These are phyloP conservation scores for Coturnix japonica DNA, from an alignment of 2,113 vertebrate species.

Conservation along the genomic window DNA sequence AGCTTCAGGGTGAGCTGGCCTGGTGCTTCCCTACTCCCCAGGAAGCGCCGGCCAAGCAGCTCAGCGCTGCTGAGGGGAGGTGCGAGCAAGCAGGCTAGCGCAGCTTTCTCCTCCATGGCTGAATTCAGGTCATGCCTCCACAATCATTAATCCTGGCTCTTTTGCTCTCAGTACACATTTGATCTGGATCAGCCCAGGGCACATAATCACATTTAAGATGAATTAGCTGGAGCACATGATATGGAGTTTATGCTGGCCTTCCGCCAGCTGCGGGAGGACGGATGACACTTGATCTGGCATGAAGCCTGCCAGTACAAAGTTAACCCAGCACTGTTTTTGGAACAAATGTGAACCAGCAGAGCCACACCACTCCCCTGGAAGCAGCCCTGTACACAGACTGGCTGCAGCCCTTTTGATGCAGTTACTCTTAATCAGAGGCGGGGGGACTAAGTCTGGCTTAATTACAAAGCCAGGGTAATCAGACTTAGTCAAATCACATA, in stretches of 20 bases:
- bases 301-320: slow-evolving; percentile 57
- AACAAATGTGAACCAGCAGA: background rate
- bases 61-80: background rate
- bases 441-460: background rate
- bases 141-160: slow-evolving; percentile 58
- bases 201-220: slow-evolving; percentile 71
- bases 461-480: slow-evolving; percentile 13
- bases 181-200: slow-evolving; percentile 67
- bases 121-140: slow-evolving; percentile 44
- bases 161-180: slow-evolving; percentile 55
- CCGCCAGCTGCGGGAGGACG: slow-evolving; percentile 14
- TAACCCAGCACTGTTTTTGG: slow-evolving; percentile 35
- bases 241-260: slow-evolving; percentile 47
- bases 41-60: background rate
- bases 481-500: slow-evolving; percentile 42
- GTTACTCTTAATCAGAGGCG: slow-evolving; percentile 3
- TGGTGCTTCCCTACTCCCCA: background rate
- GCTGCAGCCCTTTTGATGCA: background rate
- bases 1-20: background rate
- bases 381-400: background rate
- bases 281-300: background rate
- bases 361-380: slow-evolving; percentile 26
- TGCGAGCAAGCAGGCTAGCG: background rate
- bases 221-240: slow-evolving; percentile 68
- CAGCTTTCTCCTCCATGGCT: background rate